Base-by-base conservation (phyloP, 2,888 invertebrate genomes). In the Pseudococcus viburni region DNA sequence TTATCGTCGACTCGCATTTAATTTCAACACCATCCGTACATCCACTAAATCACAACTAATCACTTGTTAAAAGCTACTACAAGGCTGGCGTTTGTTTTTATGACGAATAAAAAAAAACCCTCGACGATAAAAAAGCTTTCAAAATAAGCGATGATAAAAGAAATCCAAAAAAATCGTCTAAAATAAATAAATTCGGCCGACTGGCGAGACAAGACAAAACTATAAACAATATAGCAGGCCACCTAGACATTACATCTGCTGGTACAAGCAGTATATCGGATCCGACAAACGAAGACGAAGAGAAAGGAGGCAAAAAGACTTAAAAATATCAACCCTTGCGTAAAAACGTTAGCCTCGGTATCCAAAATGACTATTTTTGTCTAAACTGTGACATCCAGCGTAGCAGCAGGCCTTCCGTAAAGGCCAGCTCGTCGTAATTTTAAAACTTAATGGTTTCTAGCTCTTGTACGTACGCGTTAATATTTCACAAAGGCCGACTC, bases 381-480 rank as follows among this genome's bases (percentile, higher is more conserved):
- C 86, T 77, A 86, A 86, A 86, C 73, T 86, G 86, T 86, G 86
- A 86, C 86, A 86, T 86, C 86, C 26, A 86, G 86, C 68, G 86
- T 73, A 86, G 68, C 86, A 86, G 86, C 68, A 86, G 46, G 86
- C 86, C 77, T 48, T 48, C 42, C 48, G 64, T 68, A 86, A 86
- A 46, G 68, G 86, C 73, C 68, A 68, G 33, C 86, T 73, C 73
- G 85, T 85, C 64, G 86, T 86, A 86, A 86, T 86, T 86, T 48
- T 73, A 73, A 86, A 73, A 19, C 86, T 85, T 85, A 85, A 85
- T 85, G 85, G 85, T 39, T 64, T 85, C 51, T 59, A 85, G 55
- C 39, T 85, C n/a, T 17, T 33, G 85, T 59, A 64, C 42, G 85
- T 11, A 64, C 55, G 64, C 39, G 64, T 51, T 85, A 85, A 85